Evolutionary conservation across 2,113 vertebrate species (phyloP).

Genomic region (Archocentrus centrarchus): DNA sequence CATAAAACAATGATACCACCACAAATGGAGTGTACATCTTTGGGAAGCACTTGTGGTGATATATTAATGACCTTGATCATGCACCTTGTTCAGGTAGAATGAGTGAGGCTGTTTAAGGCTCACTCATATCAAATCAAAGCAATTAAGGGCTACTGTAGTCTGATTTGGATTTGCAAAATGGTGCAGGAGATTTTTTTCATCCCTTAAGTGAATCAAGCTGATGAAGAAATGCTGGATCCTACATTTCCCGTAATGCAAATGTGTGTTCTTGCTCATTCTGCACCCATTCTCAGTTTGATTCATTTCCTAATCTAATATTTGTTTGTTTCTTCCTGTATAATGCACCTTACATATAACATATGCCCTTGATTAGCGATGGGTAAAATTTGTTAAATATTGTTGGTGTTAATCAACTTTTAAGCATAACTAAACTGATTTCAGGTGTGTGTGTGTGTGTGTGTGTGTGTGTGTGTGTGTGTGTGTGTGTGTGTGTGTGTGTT

Average conservation of each 20-base stretch:
- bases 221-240: background rate
- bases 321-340: too few relatives aligned
- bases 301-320: background rate
- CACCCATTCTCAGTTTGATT: background rate
- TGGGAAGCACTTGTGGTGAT: background rate
- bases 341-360: background rate
- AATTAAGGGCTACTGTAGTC: background rate
- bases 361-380: background rate
- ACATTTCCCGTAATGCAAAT: background rate
- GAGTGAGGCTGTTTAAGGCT: background rate
- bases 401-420: background rate
- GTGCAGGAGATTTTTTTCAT: background rate
- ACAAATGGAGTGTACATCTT: background rate
- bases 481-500: background rate
- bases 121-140: background rate
- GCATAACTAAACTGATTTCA: too few relatives aligned
- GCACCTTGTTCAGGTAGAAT: background rate
- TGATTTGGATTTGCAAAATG: background rate
- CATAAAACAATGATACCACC: background rate
- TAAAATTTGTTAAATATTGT: background rate
- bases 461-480: too few relatives aligned
- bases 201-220: slow-evolving; percentile 1
- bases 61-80: background rate
- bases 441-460: background rate
- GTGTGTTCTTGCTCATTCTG: background rate